phyloP scores from a whole-genome alignment of 2,113 vertebrate species.

The Cromileptes altivelis region DNA sequence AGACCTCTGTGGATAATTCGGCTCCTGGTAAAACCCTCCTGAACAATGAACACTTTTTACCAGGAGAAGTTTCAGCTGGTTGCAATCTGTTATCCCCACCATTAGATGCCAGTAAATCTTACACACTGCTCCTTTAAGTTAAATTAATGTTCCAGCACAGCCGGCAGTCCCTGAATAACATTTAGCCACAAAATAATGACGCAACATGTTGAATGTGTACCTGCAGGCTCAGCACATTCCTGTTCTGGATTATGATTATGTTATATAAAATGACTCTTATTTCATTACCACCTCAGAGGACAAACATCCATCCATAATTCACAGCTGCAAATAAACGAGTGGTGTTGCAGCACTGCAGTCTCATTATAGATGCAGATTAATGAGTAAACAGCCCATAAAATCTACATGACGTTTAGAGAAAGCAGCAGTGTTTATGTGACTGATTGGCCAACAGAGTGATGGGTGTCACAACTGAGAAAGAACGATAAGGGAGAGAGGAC shows the following conservation, averaged over 20 bases:
- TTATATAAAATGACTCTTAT: constrained; percentile 5
- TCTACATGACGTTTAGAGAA: constrained; percentile 19
- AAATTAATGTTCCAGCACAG: neutral
- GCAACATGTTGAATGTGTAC: neutral
- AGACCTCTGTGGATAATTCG: no score
- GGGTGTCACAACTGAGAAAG: neutral
- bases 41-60: no score
- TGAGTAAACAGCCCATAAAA: constrained; percentile 40
- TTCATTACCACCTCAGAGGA: neutral
- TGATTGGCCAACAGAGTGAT: constrained; percentile 1
- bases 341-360: neutral
- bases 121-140: neutral
- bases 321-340: constrained; percentile 12
- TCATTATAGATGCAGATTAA: constrained; percentile 27
- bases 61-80: no score
- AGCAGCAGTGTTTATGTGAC: constrained; percentile 14
- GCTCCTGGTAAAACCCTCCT: no score
- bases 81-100: no score
- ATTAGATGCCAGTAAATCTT: no score
- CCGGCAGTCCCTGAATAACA: neutral
- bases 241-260: constrained; percentile 1
- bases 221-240: neutral
- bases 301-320: constrained; percentile 42
- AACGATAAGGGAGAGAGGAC: neutral
- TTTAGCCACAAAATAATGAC: neutral